phyloP scores from a whole-genome alignment of 2,113 vertebrate genomes.

The Holacanthus passer region DNA sequence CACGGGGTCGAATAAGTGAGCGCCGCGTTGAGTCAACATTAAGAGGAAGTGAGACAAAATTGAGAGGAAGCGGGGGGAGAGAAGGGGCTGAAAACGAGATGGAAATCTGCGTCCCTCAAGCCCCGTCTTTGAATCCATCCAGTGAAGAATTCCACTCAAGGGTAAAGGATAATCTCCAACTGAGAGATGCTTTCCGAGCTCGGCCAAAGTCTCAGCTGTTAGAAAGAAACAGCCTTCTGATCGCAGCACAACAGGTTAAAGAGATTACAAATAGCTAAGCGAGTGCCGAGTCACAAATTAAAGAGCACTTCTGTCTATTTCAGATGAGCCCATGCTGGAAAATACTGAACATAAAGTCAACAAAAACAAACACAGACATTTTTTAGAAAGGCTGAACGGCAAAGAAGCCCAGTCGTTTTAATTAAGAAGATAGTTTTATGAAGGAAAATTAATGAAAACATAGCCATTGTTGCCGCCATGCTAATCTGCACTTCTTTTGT shows the following conservation, averaged over 20 bases:
- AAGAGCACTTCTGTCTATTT: constrained; percentile 25
- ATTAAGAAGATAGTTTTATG: constrained; percentile 84
- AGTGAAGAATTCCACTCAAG: constrained; percentile 78
- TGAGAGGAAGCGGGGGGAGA: constrained; percentile 22
- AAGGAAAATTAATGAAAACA: constrained; percentile 83
- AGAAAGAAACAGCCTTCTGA: constrained; percentile 55
- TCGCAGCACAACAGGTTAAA: constrained; percentile 68
- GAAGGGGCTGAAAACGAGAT: constrained; percentile 64
- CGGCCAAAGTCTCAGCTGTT: constrained; percentile 59
- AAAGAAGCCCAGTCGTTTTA: constrained; percentile 75
- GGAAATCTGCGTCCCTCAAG: constrained; percentile 75
- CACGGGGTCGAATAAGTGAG: background rate
- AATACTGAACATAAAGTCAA: constrained; percentile 9
- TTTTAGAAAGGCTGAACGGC: constrained; percentile 49
- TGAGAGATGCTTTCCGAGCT: constrained; percentile 66
- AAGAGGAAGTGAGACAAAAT: constrained; percentile 26
- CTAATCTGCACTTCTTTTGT: constrained; percentile 78
- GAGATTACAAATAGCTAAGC: constrained; percentile 51
- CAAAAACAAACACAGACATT: constrained; percentile 24
- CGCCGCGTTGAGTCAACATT: constrained; percentile 13
- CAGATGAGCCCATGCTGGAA: background rate
- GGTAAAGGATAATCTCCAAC: constrained; percentile 79
- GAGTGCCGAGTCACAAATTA: constrained; percentile 40
- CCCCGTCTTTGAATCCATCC: constrained; percentile 70
- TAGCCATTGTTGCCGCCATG: constrained; percentile 76